Base-by-base conservation (phyloP, 2,113 vertebrate genomes). In the Tautogolabrus adspersus region DNA sequence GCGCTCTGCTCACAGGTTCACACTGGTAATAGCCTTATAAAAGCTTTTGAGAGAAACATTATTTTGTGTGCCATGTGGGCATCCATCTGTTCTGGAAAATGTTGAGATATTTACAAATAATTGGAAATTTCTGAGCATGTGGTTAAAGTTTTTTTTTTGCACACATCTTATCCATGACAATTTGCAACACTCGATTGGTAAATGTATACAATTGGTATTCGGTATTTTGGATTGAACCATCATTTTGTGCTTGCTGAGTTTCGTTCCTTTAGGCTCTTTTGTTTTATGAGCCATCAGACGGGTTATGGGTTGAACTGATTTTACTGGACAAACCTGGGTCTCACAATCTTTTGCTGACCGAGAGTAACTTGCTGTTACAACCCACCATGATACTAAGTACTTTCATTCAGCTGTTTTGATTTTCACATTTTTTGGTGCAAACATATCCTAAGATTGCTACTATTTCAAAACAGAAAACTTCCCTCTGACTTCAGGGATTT, bases 1-100 rank as follows among this genome's bases (percentile, higher is more conserved):
- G 34, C 8, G 44, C 40, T 82, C n/a, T 37, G 56, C 51, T 73
- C 62, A 56, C 26, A 23, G 7, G 59, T 66, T 70, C 60, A 55
- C 8, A 18, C 59, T 34, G 42, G 57, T 82, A 56, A 81, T 52
- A 51, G 74, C 73, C 55, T 54, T 69, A 4, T 77, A 68, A 63
- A 83, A 77, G 56, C 74, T 68, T 73, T 37, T 18, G 44, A 52
- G 56, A 46, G 58, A 75, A 58, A 46, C 66, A 78, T 80, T 70
- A 34, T 65, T 68, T 19, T n/a, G 3, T 65, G 66, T 79, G 52
- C 40, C 11, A 0, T 38, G 19, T 16, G 38, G 1, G 26, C 34
- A 46, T 72, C 44, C 59, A 72, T 30, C 37, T 67, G 23, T 62
- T 78, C 11, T 1, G 16, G 16, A 55, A 34, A 68, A 38, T 10